A percentile compares a stretch with the other conserved stretches of the same genome.
phyloP scores from a whole-genome alignment of 2,888 invertebrate species.

The Halictus ligatus region DNA sequence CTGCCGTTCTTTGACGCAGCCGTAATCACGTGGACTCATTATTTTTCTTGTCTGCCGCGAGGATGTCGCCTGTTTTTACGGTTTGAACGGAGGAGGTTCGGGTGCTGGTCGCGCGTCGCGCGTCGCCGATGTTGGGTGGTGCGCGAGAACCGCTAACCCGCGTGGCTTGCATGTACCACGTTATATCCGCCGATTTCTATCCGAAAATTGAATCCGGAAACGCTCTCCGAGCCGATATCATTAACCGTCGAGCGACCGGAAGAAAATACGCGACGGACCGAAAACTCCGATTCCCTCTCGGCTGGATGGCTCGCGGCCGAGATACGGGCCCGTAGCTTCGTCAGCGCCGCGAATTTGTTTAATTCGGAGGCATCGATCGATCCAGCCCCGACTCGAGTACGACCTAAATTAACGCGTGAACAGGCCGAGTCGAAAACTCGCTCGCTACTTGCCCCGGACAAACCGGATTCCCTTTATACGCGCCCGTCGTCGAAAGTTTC shows the following conservation, averaged over 20 bases:
- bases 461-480: background rate
- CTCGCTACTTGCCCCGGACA: background rate
- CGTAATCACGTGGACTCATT: constrained; percentile 54
- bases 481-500: background rate
- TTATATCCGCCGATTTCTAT: constrained; percentile 1
- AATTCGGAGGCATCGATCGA: constrained; percentile 18
- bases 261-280: constrained; percentile 9
- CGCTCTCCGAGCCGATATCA: constrained; percentile 18
- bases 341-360: constrained; percentile 20
- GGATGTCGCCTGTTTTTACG: background rate
- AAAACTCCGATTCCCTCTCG: background rate
- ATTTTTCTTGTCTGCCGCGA: constrained; percentile 52
- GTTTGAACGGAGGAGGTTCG: background rate
- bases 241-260: constrained; percentile 23
- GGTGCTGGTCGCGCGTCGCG: background rate
- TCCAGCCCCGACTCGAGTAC: background rate
- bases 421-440: background rate
- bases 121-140: background rate
- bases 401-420: constrained; percentile 11
- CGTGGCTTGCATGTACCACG: background rate
- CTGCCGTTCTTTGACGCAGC: constrained; percentile 21
- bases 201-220: constrained; percentile 18
- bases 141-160: background rate
- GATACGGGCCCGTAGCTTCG: background rate
- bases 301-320: background rate